Conservation (phyloP, 2,888 invertebrate genomes). For the Hemaris fuciformis region DNA sequence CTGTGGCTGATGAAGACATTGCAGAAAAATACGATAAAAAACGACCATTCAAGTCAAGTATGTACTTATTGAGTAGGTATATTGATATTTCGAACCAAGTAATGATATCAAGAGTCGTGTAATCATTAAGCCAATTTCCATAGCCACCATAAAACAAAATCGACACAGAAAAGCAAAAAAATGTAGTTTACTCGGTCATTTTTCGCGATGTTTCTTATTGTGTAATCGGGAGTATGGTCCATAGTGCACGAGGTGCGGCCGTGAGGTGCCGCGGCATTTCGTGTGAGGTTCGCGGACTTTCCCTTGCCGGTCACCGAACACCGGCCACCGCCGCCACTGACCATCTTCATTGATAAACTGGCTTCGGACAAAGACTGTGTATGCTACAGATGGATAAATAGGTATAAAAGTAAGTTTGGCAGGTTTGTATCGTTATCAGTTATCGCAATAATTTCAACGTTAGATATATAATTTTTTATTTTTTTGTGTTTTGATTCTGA, state of each 20-base stretch:
- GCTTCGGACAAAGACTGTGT: conserved; percentile 39
- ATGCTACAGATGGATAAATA: conserved; percentile 24
- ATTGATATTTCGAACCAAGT: no score
- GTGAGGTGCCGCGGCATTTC: no score
- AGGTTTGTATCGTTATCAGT: neutral
- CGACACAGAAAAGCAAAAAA: neutral
- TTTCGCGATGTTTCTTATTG: neutral
- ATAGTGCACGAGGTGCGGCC: neutral
- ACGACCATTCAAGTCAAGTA: no score
- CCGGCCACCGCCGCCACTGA: conserved; percentile 46
- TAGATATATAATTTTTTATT: no score
- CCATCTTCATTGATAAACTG: conserved; percentile 72
- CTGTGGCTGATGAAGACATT: no score
- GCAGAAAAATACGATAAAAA: no score
- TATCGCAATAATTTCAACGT: neutral
- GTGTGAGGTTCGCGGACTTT: conserved; percentile 40
- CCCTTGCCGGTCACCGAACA: conserved; percentile 38
- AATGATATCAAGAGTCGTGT: no score
- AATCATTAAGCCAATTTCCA: no score
- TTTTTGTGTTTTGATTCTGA: no score
- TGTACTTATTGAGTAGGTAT: no score
- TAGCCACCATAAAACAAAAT: no score
- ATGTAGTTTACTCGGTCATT: neutral
- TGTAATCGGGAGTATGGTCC: neutral
- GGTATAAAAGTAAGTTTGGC: neutral